Evolutionary conservation across 2,113 vertebrate species (phyloP).

Genomic region (Bagarius yarrelli): DNA sequence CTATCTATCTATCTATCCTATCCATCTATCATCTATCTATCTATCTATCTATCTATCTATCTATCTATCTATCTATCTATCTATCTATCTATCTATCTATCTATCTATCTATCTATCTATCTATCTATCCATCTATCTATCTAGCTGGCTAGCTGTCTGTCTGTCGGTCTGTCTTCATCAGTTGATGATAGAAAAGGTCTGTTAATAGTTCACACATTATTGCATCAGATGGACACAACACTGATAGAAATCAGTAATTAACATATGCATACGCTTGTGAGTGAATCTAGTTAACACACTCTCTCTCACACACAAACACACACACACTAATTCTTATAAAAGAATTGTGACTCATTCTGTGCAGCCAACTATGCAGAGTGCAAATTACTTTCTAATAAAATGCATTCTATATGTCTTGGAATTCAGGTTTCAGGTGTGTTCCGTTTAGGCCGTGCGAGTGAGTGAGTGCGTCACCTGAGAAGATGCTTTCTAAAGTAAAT

Average conservation of each 20-base stretch:
- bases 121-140: too few relatives aligned
- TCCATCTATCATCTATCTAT: too few relatives aligned
- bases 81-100: background rate
- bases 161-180: too few relatives aligned
- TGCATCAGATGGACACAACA: conserved; percentile 26
- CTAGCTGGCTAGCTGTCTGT: too few relatives aligned
- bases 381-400: background rate
- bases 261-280: background rate
- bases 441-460: too few relatives aligned
- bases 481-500: too few relatives aligned
- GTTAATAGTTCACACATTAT: too few relatives aligned
- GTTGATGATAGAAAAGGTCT: too few relatives aligned
- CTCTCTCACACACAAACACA: too few relatives aligned
- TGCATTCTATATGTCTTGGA: background rate
- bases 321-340: background rate
- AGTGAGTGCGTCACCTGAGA: too few relatives aligned
- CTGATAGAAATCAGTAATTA: background rate
- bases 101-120: background rate
- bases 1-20: too few relatives aligned
- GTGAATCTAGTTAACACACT: background rate
- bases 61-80: background rate
- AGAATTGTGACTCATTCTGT: background rate
- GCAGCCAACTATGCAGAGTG: background rate
- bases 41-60: background rate
- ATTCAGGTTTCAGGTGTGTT: too few relatives aligned